Base-by-base conservation (phyloP, 2,797 vertebrate genomes). In the Philypnodon macrostomus region DNA sequence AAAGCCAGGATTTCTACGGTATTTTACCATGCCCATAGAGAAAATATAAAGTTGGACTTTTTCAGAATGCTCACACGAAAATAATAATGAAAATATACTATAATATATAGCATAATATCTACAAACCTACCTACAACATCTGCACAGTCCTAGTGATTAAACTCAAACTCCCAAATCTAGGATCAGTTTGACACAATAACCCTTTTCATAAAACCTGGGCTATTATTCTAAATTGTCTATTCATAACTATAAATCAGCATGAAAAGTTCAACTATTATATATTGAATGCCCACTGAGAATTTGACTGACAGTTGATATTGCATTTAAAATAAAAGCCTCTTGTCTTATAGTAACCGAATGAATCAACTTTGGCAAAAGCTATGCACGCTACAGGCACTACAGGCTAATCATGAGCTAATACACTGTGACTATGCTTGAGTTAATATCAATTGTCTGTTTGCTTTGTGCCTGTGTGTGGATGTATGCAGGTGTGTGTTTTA, bases 401-500 rank as follows among this genome's bases (percentile, higher is more conserved):
- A 27, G 57, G 57, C 76, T 74, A 69, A 80, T 73, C 70, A 61
- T 59, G 70, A 79, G 59, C 64, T 69, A 67, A 82, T 68, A 60
- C 73, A 58, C 66, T 69, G 36, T 17, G 29, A 12, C 70, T 58
- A 79, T 47, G 72, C 80, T 74, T 68, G 76, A 71, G 58, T 56
- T 69, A 48, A 58, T 61, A 65, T 72, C 77, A 74, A 52, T 56
- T 65, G 64, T 44, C 33, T 62, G 56, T 56, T 70, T 40, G 59
- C 67, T 61, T 23, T 70, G 46, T 52, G 53, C 32, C 17, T 27
- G 42, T 38, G 8, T 23, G 36, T 50, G 39, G 32, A 39, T 50
- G 32, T 26, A 37, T 62, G 12, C 41, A 26, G 4, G 39, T 58
- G 63, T 52, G 52, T 60, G 15, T 47, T 33, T 50, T 23, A 51